Evolutionary conservation across 2,797 vertebrate genomes (phyloP).

Genomic region (Antrozous pallidus): DNA sequence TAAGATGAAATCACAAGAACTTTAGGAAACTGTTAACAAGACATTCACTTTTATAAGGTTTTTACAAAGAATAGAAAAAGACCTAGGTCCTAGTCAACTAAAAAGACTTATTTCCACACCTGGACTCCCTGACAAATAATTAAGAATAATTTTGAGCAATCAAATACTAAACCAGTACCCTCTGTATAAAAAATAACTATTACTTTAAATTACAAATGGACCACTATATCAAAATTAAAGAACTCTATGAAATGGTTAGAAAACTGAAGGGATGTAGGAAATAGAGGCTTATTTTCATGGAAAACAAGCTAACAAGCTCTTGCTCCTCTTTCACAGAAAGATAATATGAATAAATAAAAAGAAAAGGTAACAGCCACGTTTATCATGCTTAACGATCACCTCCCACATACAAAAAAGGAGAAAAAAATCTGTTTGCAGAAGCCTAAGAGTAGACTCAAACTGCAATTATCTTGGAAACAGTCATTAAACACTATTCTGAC

Average conservation of each 20-base stretch:
- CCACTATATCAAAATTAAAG: neutral
- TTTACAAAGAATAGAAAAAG: slow-evolving; percentile 4
- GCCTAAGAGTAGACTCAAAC: neutral
- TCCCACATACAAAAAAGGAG: neutral
- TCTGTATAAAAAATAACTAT: neutral
- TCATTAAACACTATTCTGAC: slow-evolving; percentile 17
- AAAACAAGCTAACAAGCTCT: neutral
- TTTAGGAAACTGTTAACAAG: neutral
- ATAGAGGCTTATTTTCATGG: neutral
- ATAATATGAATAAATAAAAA: neutral
- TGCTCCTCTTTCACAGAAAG: neutral
- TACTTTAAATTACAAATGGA: slow-evolving; percentile 20
- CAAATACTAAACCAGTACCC: neutral
- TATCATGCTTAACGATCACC: neutral
- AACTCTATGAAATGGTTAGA: neutral
- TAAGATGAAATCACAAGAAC: neutral
- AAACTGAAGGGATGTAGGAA: neutral
- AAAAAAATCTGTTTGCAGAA: neutral
- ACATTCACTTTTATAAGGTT: neutral
- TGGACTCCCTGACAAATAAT: neutral
- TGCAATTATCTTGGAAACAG: neutral
- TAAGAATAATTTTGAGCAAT: neutral
- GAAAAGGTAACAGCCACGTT: neutral
- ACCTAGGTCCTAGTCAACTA: neutral
- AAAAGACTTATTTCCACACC: neutral